A percentile compares a stretch with the other conserved stretches of the same genome.
Conservation (phyloP, 2,113 vertebrate species). For the Oreochromis spilurus region DNA sequence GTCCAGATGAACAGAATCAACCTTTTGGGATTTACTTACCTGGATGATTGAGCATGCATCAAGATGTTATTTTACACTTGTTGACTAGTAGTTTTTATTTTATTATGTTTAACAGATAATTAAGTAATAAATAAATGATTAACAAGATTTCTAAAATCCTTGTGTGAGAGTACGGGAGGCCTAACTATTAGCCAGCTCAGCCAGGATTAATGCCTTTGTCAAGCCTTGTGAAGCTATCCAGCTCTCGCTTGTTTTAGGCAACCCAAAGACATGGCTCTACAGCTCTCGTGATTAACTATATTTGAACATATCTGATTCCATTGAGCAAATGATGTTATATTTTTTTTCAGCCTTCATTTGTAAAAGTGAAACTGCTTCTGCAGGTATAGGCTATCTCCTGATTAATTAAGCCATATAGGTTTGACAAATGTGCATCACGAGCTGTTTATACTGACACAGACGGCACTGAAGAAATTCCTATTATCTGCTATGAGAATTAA, state of each 20-base stretch:
- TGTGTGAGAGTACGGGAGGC: not conserved
- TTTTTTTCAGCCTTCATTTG: not conserved
- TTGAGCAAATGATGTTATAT: not conserved
- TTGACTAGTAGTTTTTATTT: not conserved
- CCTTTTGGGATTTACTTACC: not conserved
- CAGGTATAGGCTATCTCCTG: conserved; percentile 6
- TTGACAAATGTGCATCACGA: conserved; percentile 9
- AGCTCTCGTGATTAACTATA: not conserved
- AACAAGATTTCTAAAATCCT: accelerated
- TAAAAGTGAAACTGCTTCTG: not conserved
- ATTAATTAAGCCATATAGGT: conserved; percentile 32
- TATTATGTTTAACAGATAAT: not conserved
- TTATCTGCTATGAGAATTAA: conserved; percentile 35
- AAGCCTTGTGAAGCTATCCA: not conserved
- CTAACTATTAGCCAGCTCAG: not conserved
- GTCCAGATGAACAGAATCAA: not conserved
- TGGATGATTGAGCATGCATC: not conserved
- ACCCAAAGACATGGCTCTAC: not conserved
- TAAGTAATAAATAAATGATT: not conserved
- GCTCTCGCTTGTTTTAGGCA: not conserved
- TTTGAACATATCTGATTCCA: not conserved
- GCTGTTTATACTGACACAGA: conserved; percentile 3
- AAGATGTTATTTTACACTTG: accelerated
- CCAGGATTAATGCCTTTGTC: not conserved
- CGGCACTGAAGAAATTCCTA: not conserved